Base-by-base conservation (phyloP, 2,113 vertebrate species). In the Actenoides hombroni region DNA sequence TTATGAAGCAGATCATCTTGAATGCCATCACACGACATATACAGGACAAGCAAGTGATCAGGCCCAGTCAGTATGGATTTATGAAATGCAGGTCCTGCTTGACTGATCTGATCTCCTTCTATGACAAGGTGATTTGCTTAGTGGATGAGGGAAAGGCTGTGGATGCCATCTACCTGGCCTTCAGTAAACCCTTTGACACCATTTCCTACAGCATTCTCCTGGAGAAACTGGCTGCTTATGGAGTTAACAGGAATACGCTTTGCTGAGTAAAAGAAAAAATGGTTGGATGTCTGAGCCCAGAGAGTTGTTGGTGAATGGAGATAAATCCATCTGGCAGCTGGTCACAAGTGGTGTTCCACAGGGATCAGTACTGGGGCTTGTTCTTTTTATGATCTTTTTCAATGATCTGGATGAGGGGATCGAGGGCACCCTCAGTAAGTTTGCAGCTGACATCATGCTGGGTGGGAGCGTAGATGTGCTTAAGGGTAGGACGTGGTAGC, bases 371-470 rank as follows among this genome's bases (percentile, higher is more conserved):
- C 6, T 13, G 24, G 5, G 16, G 23, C 29, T 14, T 20, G 14
- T 51, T 7, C 25, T 37, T 10, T 28, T 65, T 24, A 46, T 29
- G 13, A 13, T 15, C 16, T 86, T 54, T 60, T 29, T 11, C 35
- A 33, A 8, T 33, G 9, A 29, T 44, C 44, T 74, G 19, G 15
- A 44, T 2, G 4, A 60, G 10, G 5, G 20, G 5, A 60, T 31
- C 0, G 0, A 89, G 7, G 12, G 10, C 10, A n/a, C 3, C 3
- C 6, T 53, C 14, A 49, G 23, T 18, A 24, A 70, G 5, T 56
- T 42, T 67, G 26, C 37, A 69, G 44, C 35, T 0, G 0, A 51
- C 25, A 31, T 29, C 15, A 35, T 25, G 7, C 5, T 68, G 37
- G 12, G 35, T 0, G 1, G 16, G 5, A 46, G 44, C 18, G 7